Evolutionary conservation across 2,113 vertebrate species (phyloP).

Genomic region (Pangasianodon gigas): DNA sequence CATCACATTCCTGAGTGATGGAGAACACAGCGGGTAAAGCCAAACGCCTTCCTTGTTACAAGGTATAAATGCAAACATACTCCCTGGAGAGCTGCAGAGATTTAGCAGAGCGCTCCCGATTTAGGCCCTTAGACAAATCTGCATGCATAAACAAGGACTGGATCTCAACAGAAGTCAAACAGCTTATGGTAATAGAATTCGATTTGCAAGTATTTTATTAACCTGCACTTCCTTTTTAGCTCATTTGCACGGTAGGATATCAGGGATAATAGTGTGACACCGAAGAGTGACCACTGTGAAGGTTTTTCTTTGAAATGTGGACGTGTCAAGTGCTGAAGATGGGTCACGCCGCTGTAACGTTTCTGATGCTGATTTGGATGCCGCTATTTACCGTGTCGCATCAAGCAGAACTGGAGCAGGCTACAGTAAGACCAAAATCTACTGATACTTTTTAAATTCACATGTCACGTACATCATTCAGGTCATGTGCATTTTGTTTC

Average conservation of each 20-base stretch:
- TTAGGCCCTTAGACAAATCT: constrained; percentile 4
- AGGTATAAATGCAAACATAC: constrained; percentile 64
- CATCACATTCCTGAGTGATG: constrained; percentile 61
- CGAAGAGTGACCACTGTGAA: neutral
- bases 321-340: neutral
- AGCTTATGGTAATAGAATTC: neutral
- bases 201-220: neutral
- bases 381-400: neutral
- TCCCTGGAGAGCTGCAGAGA: neutral
- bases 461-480: neutral
- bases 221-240: neutral
- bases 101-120: neutral
- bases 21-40: constrained; percentile 56
- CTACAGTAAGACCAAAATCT: constrained; percentile 62
- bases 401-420: constrained; percentile 44
- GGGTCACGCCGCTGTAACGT: neutral
- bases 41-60: constrained; percentile 37
- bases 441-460: neutral
- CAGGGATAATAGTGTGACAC: neutral
- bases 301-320: neutral
- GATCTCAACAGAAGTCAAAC: neutral
- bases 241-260: neutral
- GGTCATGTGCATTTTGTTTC: neutral
- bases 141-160: constrained; percentile 1
- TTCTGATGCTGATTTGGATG: constrained; percentile 36